Conservation (phyloP, 2,797 vertebrate species). For the Leptodactylus fallax region DNA sequence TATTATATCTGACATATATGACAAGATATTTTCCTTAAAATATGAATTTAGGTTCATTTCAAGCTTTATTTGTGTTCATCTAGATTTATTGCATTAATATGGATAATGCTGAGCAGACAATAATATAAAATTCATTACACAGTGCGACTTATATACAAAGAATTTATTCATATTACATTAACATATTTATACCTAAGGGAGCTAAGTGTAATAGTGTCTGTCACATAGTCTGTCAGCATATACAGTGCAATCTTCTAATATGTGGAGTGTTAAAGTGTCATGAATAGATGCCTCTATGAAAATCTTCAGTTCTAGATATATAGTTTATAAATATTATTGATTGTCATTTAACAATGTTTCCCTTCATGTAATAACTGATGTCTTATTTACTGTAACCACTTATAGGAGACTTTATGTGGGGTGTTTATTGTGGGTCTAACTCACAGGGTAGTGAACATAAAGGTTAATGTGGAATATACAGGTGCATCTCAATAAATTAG, state of each 20-base stretch:
- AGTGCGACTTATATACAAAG: conserved; percentile 12
- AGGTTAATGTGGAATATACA: no score
- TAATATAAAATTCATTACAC: conserved; percentile 23
- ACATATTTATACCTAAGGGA: conserved; percentile 32
- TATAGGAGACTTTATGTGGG: not conserved
- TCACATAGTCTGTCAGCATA: conserved; percentile 13
- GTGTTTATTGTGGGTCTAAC: not conserved
- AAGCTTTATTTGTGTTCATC: conserved; percentile 28
- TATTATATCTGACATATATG: conserved; percentile 12
- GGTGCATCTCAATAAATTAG: no score
- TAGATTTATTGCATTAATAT: conserved; percentile 51
- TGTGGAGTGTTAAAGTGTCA: not conserved
- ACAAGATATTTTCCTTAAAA: conserved; percentile 1
- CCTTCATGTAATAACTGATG: not conserved
- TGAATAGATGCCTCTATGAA: not conserved
- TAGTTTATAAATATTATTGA: no score
- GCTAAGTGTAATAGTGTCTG: conserved; percentile 7
- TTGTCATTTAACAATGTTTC: no score
- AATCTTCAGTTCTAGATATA: not conserved
- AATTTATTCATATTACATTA: conserved; percentile 38
- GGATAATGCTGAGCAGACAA: conserved; percentile 14
- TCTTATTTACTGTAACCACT: not conserved
- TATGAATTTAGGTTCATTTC: not conserved
- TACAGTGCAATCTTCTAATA: not conserved
- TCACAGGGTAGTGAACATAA: not conserved